Percentiles rank a stretch among this genome's conserved stretches.
Evolutionary conservation across 1,140 invertebrate species (phyloP).

Genomic region (Aphelinus certus): DNA sequence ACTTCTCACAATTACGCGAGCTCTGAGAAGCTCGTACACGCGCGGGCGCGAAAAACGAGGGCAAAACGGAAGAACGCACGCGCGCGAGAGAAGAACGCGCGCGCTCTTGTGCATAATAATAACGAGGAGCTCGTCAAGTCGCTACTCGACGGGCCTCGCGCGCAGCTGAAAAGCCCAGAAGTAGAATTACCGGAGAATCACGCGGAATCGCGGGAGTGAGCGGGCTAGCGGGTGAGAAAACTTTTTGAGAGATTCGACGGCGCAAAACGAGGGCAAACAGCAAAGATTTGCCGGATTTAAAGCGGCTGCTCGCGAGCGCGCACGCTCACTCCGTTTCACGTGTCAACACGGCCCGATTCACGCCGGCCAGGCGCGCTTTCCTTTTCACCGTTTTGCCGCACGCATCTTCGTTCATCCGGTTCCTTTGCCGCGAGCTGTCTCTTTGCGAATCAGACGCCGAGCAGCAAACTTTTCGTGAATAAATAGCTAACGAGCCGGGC

Average conservation of each 20-base stretch:
- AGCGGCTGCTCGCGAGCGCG: background rate
- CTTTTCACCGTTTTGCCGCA: no score
- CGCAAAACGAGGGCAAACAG: slow-evolving; percentile 35
- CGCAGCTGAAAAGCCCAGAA: slow-evolving; percentile 20
- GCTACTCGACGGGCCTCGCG: background rate
- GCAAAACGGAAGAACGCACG: background rate
- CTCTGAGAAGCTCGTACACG: background rate
- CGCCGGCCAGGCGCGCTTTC: background rate
- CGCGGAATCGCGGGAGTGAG: slow-evolving; percentile 6
- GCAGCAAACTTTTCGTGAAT: slow-evolving; percentile 24
- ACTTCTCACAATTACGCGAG: background rate
- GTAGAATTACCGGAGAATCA: slow-evolving; percentile 36
- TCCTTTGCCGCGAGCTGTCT: background rate
- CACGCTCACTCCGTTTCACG: background rate
- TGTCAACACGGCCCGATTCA: slow-evolving; percentile 24
- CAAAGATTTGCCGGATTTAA: slow-evolving; percentile 26
- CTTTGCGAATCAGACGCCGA: background rate
- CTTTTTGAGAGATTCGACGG: slow-evolving; percentile 21
- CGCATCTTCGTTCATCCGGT: no score
- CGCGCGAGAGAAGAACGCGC: background rate
- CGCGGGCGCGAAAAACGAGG: background rate
- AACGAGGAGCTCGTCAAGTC: background rate
- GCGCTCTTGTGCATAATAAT: slow-evolving; percentile 26
- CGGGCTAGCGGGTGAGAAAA: background rate
- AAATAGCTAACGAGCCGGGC: slow-evolving; percentile 31